Percentiles rank a stretch among this genome's conserved stretches.
Conservation (phyloP, 2,888 invertebrate species). For the Callimorpha dominula region DNA sequence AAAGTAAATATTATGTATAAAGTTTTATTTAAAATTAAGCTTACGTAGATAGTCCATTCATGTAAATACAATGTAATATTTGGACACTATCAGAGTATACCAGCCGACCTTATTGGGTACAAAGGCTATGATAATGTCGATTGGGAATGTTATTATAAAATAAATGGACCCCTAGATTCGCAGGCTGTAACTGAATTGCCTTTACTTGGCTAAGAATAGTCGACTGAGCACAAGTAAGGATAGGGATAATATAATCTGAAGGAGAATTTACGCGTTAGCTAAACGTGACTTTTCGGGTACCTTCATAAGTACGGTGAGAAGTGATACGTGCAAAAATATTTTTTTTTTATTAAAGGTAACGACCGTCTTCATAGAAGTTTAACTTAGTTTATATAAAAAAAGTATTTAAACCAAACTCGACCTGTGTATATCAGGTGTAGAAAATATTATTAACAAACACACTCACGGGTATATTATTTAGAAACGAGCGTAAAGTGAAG, state of each 20-base stretch:
- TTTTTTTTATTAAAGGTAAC: neutral
- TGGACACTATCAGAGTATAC: neutral
- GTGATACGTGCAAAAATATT: slow-evolving; percentile 1
- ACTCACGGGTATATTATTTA: too few species aligned
- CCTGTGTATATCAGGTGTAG: too few species aligned
- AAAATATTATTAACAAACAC: too few species aligned
- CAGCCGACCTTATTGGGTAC: neutral
- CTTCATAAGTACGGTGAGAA: neutral
- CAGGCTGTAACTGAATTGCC: slow-evolving; percentile 4
- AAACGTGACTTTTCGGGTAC: slow-evolving; percentile 32
- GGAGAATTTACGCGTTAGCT: slow-evolving; percentile 14
- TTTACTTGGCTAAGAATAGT: slow-evolving; percentile 8
- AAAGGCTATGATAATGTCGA: neutral
- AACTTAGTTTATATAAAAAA: neutral
- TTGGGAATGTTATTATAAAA: neutral
- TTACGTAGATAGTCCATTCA: neutral
- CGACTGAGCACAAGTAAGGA: slow-evolving; percentile 8
- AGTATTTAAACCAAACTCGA: too few species aligned
- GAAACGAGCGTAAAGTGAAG: too few species aligned
- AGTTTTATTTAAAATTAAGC: neutral
- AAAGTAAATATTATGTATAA: neutral
- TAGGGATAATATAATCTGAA: slow-evolving; percentile 14
- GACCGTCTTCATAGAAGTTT: neutral
- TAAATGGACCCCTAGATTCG: slow-evolving; percentile 2
- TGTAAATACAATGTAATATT: neutral